Evolutionary conservation across 2,888 invertebrate species (phyloP), one percentile per base, ranked within the genome.

Genomic region (Phrixothrix hirtus): DNA sequence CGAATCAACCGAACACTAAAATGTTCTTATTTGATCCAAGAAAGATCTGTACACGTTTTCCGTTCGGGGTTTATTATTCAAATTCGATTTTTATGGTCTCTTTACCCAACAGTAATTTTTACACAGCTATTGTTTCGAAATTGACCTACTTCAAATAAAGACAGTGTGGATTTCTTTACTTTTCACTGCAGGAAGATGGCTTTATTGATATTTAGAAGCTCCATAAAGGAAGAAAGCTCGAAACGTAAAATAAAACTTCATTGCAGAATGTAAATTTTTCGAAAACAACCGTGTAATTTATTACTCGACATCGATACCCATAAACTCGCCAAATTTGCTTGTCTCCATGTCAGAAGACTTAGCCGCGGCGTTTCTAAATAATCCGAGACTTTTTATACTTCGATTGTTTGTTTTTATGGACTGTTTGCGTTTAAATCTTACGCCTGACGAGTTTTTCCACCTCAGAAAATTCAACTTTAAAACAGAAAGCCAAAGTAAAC

Each of bases 81-180:
- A 34, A 47, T 47, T 29, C 25, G 38, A 47, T 31, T 47, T 45
- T 47, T 39, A 47, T 32, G 21, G 38, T 9, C 14, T 27, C 12
- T 21, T 21, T 7, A 7, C 21, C 4, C 21, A 21, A 21, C 21
- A 21, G 21, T 21, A 21, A 21, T 21, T 21, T 21, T 21, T 21
- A 21, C 21, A 7, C 7, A 7, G 21, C 21, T 7, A 21, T 21
- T 21, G 21, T 21, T 21, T 21, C 7, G 4, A 7, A 3, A 21
- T 21, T 21, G 21, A 7, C 21, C 21, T 7, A 21, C 4, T 21
- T 21, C 21, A 7, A 7, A 7, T 7, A 7, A 21, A 21, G 21
- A 21, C 21, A 3, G 21, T 21, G 21, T 7, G 21, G 7, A 21
- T 5, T 21, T 21, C 21, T 7, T 21, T 21, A 21, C 21, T 7